A percentile compares a stretch with the other conserved stretches of the same genome.
Evolutionary conservation across 2,888 invertebrate genomes (phyloP).

Genomic region (Caenorhabditis macrosperma): DNA sequence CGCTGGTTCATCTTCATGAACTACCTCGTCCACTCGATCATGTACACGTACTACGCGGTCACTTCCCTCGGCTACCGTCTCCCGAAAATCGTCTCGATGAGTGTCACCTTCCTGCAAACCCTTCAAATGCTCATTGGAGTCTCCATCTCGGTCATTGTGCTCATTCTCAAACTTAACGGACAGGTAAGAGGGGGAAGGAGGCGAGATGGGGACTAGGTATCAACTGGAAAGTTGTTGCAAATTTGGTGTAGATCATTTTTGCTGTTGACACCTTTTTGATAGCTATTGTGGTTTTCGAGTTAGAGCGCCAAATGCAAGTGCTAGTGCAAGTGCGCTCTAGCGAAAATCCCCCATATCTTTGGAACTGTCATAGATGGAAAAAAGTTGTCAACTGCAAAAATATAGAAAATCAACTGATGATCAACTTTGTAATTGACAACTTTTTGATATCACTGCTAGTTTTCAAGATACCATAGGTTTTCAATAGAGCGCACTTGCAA

Average conservation of each 20-base stretch:
- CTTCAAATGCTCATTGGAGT: conserved; percentile 77
- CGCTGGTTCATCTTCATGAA: conserved; percentile 82
- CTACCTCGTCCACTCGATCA: conserved; percentile 82
- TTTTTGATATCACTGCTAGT: not conserved
- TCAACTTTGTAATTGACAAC: not conserved
- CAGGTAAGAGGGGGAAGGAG: conserved; percentile 31
- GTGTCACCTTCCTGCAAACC: conserved; percentile 68
- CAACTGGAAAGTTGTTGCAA: too few species aligned
- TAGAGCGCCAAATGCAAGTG: too few species aligned
- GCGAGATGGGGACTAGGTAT: too few species aligned
- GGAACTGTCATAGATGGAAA: not conserved
- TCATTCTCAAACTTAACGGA: conserved; percentile 71
- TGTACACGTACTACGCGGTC: conserved; percentile 79
- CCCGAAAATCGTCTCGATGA: conserved; percentile 74
- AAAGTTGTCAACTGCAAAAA: not conserved
- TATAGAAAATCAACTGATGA: not conserved
- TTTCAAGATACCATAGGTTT: not conserved
- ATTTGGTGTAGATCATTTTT: too few species aligned
- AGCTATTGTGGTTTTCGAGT: too few species aligned
- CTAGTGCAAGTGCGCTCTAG: too few species aligned
- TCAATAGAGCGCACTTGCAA: not conserved
- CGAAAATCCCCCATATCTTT: too few species aligned
- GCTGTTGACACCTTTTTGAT: too few species aligned
- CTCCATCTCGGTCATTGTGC: conserved; percentile 72
- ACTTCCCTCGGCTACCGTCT: conserved; percentile 71